Conservation (phyloP, 2,888 invertebrate genomes). For the Heliconius ismenius region DNA sequence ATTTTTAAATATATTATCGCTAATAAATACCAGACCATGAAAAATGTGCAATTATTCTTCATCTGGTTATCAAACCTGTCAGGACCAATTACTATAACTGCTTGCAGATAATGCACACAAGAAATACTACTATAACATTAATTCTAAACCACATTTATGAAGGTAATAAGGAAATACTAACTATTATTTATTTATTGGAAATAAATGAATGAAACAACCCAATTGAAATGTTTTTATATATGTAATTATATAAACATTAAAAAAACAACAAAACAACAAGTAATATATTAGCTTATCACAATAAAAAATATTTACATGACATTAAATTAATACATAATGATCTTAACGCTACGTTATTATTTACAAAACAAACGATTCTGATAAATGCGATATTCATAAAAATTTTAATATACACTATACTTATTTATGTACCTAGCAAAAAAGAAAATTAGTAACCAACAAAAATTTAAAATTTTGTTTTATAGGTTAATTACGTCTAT, state of each 20-base stretch:
- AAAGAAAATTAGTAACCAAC: not conserved
- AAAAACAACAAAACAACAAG: conserved; percentile 26
- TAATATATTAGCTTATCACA: conserved; percentile 37
- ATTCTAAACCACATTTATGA: not conserved
- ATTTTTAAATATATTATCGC: no score
- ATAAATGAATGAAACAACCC: not conserved
- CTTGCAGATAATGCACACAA: no score
- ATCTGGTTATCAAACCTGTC: not conserved
- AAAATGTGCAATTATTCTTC: not conserved
- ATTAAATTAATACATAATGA: not conserved
- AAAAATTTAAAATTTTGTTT: not conserved
- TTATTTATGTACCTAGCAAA: not conserved
- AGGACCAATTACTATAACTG: not conserved
- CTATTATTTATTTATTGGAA: not conserved
- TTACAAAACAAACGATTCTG: conserved; percentile 29
- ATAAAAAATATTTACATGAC: conserved; percentile 34
- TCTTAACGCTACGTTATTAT: conserved; percentile 7
- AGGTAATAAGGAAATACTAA: not conserved
- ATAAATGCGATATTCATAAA: conserved; percentile 26
- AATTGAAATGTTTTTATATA: not conserved
- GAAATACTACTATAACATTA: no score
- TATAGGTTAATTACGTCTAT: not conserved
- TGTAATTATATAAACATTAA: conserved; percentile 22
- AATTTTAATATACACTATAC: not conserved
- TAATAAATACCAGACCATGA: not conserved